Base-by-base conservation (phyloP, 2,888 invertebrate genomes). In the Dynastes hyllus region DNA sequence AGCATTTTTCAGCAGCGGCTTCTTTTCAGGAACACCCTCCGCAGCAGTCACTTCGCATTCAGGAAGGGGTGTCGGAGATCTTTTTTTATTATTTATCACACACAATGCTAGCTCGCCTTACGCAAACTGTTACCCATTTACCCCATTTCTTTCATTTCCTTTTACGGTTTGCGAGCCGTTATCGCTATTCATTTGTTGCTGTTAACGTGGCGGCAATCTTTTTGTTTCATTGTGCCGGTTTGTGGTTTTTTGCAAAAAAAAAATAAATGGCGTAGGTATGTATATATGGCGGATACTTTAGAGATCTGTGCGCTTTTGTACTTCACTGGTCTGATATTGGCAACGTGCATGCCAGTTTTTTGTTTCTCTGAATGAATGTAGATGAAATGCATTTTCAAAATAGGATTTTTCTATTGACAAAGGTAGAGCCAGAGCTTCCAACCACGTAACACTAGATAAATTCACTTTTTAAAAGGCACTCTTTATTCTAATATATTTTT, bases 1-100 rank as follows among this genome's bases (percentile, higher is more conserved):
- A 87, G 86, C 85, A 87, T 88, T 88, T 88, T 88, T 88, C 86
- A 87, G 85, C 86, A 87, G 85, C 83, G 85, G 86, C 84, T 85
- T 86, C 86, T 85, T 87, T 84, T 83, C 83, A 83, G 80, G 80
- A 82, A 83, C 83, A 85, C 84, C 81, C 82, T 81, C 80, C 45
- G 66, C 66, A 82, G 66, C 66, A 82, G 81, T 83, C 83, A 84
- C 83, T 84, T 84, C 84, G 83, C 82, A 84, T 84, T 83, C 84
- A 85, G 79, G 77, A 80, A 82, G 82, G 82, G 82, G 83, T 83
- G 81, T 76, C 70, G 76, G 83, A 80, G 80, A 80, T 80, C 78
- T 80, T 81, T 81, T 80, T 81, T 78, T 78, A 78, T 78, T 78
- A 78, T 78, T 78, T 78, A 66, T 66, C 73, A 29, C 78, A 61